Conservation (phyloP, 2,797 vertebrate genomes). For the Eurystomus glaucurus region DNA sequence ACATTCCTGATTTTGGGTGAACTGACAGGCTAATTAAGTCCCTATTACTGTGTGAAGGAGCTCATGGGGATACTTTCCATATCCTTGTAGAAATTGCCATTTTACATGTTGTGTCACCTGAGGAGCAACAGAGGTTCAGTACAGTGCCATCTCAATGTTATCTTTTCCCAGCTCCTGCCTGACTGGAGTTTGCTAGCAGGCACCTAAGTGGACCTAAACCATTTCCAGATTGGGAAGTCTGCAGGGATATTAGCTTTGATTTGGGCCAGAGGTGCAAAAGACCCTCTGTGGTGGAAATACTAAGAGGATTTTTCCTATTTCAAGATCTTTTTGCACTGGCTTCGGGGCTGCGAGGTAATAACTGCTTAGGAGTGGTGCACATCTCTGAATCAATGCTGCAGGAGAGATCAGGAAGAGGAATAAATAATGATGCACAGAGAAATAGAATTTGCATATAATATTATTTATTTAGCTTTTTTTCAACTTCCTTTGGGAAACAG, state of each 20-base stretch:
- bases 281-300: neutral
- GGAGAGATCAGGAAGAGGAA: neutral
- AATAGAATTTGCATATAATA: neutral
- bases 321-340: neutral
- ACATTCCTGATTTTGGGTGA: neutral
- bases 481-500: neutral
- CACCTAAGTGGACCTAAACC: neutral
- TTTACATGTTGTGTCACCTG: neutral
- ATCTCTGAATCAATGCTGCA: neutral
- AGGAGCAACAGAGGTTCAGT: neutral
- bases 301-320: neutral
- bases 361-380: neutral
- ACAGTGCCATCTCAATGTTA: neutral
- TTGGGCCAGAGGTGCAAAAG: neutral
- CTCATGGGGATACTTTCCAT: neutral
- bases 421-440: neutral
- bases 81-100: neutral
- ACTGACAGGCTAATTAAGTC: neutral
- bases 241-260: neutral
- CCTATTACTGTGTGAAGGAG: neutral
- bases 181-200: accelerated
- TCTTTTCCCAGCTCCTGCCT: neutral
- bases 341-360: neutral
- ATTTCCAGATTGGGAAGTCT: neutral
- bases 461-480: neutral